Base-by-base conservation (phyloP, 2,797 vertebrate genomes). In the Oreortyx pictus region DNA sequence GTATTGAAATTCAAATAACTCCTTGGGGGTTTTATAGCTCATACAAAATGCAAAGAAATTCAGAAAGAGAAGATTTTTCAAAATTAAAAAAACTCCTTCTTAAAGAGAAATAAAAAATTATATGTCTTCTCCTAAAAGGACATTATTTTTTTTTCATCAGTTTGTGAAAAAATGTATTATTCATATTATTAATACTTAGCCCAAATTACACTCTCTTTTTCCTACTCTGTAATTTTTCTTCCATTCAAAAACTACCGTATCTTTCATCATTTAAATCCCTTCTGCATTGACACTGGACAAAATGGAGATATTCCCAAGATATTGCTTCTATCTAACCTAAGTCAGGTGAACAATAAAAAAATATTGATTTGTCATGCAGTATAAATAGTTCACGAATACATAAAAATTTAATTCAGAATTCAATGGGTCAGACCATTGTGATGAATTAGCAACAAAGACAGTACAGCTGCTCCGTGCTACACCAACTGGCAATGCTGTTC, bases 1-100 rank as follows among this genome's bases (percentile, higher is more conserved):
- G 39, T 82, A 82, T 41, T 95, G 88, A 93, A 94, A 97, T 95
- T 95, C 92, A 97, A 86, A 96, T 91, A 95, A 96, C 46, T 87
- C 94, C 90, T 80, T 66, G 49, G 92, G 95, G 94, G 33, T 87
- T 96, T 95, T 94, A 85, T 88, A 35, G 68, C 50, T 97, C 79
- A 93, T 89, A 90, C 59, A 96, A 92, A 93, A 97, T 70, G 62
- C 88, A 96, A 82, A 96, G 73, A 86, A 93, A 96, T 85, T 92
- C 92, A 96, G 71, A 61, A 78, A 84, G 56, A 85, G 73, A 87
- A 88, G 49, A 16, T n/a, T 76, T 95, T 89, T 47, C 60, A 44
- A 80, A 93, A 95, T 92, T 94, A 94, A 94, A 93, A 95, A 86
- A 20, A 88, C 29, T 75, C 29, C 86, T 93, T 96, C 49, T 92